Evolutionary conservation across 2,113 vertebrate genomes (phyloP), one percentile per base, ranked within the genome.

Genomic region (Paedocypris sp.): DNA sequence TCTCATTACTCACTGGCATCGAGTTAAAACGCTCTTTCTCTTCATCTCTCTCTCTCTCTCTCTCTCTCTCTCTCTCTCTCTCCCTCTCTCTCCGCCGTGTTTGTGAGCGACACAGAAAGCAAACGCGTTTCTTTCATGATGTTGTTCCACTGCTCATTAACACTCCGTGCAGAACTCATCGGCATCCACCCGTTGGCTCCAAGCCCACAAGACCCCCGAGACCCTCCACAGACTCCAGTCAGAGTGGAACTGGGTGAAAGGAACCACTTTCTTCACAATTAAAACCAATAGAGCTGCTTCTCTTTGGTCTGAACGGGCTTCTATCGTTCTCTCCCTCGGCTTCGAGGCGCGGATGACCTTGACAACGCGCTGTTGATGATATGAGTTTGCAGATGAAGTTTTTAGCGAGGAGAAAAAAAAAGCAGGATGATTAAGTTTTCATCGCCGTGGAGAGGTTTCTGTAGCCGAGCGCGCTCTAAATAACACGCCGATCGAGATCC

Each of bases 401-500:
- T 42, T 64, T 33, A 38, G 3, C 20, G 10, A 31, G 18, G 33
- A 38, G 25, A 54, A 47, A 47, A 46, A 64, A 39, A 46, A n/a
- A n/a, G n/a, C 38, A 28, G 11, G 11, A 6, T 23, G 23, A 62
- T 62, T 43, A 48, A 31, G 51, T 64, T 47, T 64, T 64, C 42
- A 64, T 57, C 26, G 47, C 32, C 9, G 1, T 22, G 15, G 50
- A 45, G 61, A 18, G 35, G 20, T 4, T 11, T 9, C 12, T 57
- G 43, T 32, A n/a, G 33, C 36, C 26, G 19, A n/a, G n/a, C 23
- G 15, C 41, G 3, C 35, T 39, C 41, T 57, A 57, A 64, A 48
- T 64, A 64, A 64, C 48, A 48, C 16, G 56, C 12, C 15, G 8
- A 47, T 22, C 16, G 31, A 48, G 26, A 15, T 12, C 31, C n/a